A percentile compares a stretch with the other conserved stretches of the same genome.
phyloP scores from a whole-genome alignment of 2,113 vertebrate genomes.

The Tricholaema leucomelas region DNA sequence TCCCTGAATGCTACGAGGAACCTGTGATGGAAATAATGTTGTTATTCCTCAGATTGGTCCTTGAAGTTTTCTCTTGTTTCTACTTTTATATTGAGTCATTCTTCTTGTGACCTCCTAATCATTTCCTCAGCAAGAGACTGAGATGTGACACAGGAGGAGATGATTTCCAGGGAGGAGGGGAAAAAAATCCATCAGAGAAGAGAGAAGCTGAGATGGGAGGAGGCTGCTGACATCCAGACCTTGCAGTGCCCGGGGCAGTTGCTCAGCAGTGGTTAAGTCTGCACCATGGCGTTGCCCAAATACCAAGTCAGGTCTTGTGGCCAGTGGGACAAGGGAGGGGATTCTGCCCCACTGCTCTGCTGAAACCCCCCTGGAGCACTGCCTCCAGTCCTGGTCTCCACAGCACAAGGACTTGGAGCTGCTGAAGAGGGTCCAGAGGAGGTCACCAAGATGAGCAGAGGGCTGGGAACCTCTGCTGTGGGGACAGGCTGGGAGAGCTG shows the following conservation, averaged over 20 bases:
- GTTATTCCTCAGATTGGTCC: background rate
- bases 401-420: too few relatives aligned
- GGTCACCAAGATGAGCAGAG: too few relatives aligned
- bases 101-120: background rate
- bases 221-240: background rate
- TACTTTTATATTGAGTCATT: background rate
- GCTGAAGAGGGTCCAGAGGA: too few relatives aligned
- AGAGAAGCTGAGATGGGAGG: background rate
- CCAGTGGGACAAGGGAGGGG: background rate
- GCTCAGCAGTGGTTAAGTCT: background rate
- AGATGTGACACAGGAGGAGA: background rate
- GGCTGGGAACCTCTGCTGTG: too few relatives aligned
- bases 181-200: background rate
- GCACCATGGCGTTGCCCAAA: background rate
- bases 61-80: constrained; percentile 10
- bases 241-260: background rate
- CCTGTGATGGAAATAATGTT: background rate
- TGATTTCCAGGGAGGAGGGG: background rate
- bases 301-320: background rate
- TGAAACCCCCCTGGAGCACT: too few relatives aligned
- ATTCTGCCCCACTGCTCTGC: too few relatives aligned
- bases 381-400: too few relatives aligned
- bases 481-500: too few relatives aligned
- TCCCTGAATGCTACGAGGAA: background rate
- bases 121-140: background rate